Evolutionary conservation across 1,140 invertebrate genomes (phyloP), one percentile per base, ranked within the genome.

Genomic region (Wiebesia pumilae): DNA sequence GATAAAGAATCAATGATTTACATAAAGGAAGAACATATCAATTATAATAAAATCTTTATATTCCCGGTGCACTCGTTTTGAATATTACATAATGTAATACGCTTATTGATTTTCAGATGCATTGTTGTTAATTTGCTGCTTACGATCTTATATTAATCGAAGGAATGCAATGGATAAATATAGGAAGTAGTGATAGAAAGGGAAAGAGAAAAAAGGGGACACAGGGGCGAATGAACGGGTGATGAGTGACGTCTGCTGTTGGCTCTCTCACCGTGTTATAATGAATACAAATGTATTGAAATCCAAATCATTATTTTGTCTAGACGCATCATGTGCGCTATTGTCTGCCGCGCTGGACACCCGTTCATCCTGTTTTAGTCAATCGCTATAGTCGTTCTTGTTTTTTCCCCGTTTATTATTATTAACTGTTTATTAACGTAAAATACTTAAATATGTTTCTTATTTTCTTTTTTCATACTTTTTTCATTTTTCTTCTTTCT

Each of bases 231-330:
- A 84, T 38, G 82, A 84, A 77, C 82, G 82, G 27, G 51, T 62
- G 51, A 84, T 62, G 82, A 84, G 71, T 84, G 73, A 77, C 51
- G 73, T 54, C 54, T 83, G 33, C 81, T 58, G 47, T 83, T 78
- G 51, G 30, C 62, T 85, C 58, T 62, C 73, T 51, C 77, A 38
- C 38, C 65, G 71, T 38, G 81, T 73, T 85, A 79, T 89, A 92
- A 91, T 91, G 88, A 92, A 92, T 93, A 91, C 91, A 93, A 93
- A 93, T 92, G 90, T 91, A 92, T 91, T 89, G 91, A 93, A 93
- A 92, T 92, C 89, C 90, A 90, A 91, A 93, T 93, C 90, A 93
- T 93, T 93, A 93, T 93, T 93, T 93, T 91, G 92, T 93, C 92
- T 93, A 93, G 92, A 93, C 92, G 89, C 91, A 91, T 92, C 90